These are phyloP conservation scores for Parambassis ranga DNA, from an alignment of 2,797 vertebrate species.

Conservation along the genomic window DNA sequence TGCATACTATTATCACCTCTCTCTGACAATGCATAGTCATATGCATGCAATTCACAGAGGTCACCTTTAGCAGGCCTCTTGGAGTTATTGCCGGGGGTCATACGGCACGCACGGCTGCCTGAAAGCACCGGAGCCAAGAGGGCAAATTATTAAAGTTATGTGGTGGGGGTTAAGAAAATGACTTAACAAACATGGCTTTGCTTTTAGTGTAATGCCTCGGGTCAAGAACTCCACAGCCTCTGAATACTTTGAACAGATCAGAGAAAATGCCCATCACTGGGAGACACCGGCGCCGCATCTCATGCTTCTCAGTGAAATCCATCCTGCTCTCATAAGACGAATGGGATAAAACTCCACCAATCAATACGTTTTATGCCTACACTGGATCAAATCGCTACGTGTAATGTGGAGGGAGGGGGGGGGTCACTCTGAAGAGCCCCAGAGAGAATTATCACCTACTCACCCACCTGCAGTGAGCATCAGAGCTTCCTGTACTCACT, in stretches of 20 bases:
- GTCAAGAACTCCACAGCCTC: constrained; percentile 48
- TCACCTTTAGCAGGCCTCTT: constrained; percentile 76
- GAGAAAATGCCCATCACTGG: constrained; percentile 17
- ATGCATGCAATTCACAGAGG: constrained; percentile 68
- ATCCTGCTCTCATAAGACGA: not conserved
- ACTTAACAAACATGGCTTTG: constrained; percentile 79
- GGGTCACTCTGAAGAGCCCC: not conserved
- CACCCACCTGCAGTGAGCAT: too few relatives aligned
- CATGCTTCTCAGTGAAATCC: not conserved
- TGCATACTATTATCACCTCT: constrained; percentile 67
- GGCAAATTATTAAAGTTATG: constrained; percentile 78
- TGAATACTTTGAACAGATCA: constrained; percentile 55
- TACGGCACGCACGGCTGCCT: constrained; percentile 65
- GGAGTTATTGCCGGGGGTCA: constrained; percentile 75
- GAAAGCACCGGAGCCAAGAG: constrained; percentile 65
- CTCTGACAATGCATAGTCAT: constrained; percentile 64
- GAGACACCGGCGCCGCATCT: constrained; percentile 5
- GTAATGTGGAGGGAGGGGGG: constrained; percentile 6
- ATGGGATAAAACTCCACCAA: not conserved
- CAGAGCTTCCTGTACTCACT: too few relatives aligned
- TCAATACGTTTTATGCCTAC: constrained; percentile 6
- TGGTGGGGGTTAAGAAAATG: constrained; percentile 57
- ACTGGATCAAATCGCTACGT: constrained; percentile 10
- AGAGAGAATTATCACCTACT: not conserved
- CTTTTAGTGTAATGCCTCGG: constrained; percentile 81